A percentile compares a stretch with the other conserved stretches of the same genome.
phyloP scores from a whole-genome alignment of 2,113 vertebrate genomes.

The Geococcyx californianus region DNA sequence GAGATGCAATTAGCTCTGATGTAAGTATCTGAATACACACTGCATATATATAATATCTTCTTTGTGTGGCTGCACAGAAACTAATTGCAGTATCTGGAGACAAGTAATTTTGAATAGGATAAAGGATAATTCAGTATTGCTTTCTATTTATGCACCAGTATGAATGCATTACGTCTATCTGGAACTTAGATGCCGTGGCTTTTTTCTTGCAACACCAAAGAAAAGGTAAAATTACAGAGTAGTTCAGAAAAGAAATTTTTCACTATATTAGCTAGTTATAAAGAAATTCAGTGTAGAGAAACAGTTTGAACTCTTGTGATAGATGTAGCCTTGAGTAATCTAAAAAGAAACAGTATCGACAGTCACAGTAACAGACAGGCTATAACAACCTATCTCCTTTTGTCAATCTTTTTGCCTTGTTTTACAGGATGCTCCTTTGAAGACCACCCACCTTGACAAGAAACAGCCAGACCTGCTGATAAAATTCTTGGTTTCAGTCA shows the following conservation, averaged over 20 bases:
- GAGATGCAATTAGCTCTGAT: background rate
- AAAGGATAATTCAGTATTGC: background rate
- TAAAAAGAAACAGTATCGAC: background rate
- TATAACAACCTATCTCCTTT: background rate
- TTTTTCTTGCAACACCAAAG: background rate
- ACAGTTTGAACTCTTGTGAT: background rate
- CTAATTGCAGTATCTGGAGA: background rate
- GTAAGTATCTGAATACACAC: background rate
- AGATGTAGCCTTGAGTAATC: background rate
- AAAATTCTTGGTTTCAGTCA: background rate
- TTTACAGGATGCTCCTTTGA: background rate
- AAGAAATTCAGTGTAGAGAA: background rate
- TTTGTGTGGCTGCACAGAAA: background rate
- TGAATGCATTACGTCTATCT: background rate
- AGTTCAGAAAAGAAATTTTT: background rate
- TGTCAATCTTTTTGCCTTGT: background rate
- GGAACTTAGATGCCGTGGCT: fast-evolving
- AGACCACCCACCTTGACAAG: background rate
- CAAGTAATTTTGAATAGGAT: background rate
- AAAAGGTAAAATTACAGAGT: background rate
- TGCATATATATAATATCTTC: background rate
- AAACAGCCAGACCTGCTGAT: background rate
- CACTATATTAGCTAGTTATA: background rate
- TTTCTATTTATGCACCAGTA: background rate
- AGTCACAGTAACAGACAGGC: background rate